Percentiles rank a stretch among this genome's conserved stretches.
These are phyloP conservation scores for Gallinago undulata DNA, from an alignment of 2,113 vertebrate genomes.

Conservation along the genomic window DNA sequence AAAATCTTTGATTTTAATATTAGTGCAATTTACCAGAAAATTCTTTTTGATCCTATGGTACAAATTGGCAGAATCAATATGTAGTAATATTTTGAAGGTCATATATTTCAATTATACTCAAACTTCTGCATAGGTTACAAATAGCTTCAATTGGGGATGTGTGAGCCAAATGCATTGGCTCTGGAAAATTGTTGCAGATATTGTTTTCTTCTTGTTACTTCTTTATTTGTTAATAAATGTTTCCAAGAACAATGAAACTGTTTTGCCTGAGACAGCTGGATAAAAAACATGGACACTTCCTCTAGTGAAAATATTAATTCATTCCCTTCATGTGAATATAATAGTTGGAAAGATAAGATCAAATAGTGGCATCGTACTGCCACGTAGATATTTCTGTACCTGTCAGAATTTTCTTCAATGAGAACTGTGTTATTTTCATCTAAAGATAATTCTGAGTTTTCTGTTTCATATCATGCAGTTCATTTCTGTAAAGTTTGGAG, in stretches of 20 bases:
- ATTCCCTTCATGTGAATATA: neutral
- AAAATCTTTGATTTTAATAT: conserved; percentile 39
- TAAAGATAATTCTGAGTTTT: neutral
- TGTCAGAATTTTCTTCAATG: neutral
- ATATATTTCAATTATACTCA: conserved; percentile 5
- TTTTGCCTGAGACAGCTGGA: neutral
- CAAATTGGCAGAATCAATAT: conserved; percentile 25
- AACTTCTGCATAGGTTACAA: neutral
- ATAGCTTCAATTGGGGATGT: neutral
- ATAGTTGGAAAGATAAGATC: neutral
- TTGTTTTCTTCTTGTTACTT: neutral
- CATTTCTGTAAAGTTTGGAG: neutral
- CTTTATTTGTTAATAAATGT: conserved; percentile 13
- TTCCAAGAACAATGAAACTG: neutral
- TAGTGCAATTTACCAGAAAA: conserved; percentile 23
- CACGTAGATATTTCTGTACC: neutral
- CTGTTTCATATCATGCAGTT: neutral
- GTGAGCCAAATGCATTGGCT: neutral
- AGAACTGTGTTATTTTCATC: neutral
- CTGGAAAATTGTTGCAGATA: neutral
- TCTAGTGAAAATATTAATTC: neutral
- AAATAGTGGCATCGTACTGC: neutral
- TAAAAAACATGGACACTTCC: neutral
- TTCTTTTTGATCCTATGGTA: neutral
- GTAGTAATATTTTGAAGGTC: conserved; percentile 41